Percentiles rank a stretch among this genome's conserved stretches.
Evolutionary conservation across 2,888 invertebrate species (phyloP).

Genomic region (Mystacides longicornis): DNA sequence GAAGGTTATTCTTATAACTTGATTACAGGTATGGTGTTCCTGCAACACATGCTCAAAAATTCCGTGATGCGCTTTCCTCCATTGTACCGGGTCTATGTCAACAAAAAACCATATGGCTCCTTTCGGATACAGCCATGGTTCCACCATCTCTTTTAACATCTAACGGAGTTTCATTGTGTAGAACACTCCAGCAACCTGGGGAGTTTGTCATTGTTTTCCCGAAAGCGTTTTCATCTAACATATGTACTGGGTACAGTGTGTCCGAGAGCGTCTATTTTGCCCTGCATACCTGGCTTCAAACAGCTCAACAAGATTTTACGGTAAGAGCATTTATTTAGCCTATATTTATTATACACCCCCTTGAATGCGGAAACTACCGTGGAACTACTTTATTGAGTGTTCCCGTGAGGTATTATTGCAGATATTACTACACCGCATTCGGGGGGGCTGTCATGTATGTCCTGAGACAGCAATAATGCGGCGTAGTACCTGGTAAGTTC

Average conservation of each 20-base stretch:
- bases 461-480: too few species aligned
- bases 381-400: too few species aligned
- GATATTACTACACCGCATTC: too few species aligned
- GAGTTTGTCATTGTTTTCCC: conserved; percentile 89
- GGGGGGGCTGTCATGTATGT: too few species aligned
- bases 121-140: conserved; percentile 89
- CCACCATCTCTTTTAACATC: conserved; percentile 72
- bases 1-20: too few species aligned
- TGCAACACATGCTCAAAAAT: conserved; percentile 63
- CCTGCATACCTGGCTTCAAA: conserved; percentile 67
- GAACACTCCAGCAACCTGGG: conserved; percentile 76
- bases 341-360: too few species aligned
- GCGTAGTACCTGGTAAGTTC: too few species aligned
- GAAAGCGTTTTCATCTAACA: conserved; percentile 78
- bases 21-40: conserved; percentile 68
- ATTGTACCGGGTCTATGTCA: conserved; percentile 76
- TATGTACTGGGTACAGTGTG: conserved; percentile 81
- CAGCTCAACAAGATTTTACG: conserved; percentile 65
- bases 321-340: too few species aligned
- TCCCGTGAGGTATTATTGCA: too few species aligned
- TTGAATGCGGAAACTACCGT: too few species aligned
- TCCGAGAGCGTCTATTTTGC: conserved; percentile 93
- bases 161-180: conserved; percentile 69
- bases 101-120: conserved; percentile 80
- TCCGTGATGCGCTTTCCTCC: conserved; percentile 66